Evolutionary conservation across 2,797 vertebrate species (phyloP).

Genomic region (Galagoides demidoff): DNA sequence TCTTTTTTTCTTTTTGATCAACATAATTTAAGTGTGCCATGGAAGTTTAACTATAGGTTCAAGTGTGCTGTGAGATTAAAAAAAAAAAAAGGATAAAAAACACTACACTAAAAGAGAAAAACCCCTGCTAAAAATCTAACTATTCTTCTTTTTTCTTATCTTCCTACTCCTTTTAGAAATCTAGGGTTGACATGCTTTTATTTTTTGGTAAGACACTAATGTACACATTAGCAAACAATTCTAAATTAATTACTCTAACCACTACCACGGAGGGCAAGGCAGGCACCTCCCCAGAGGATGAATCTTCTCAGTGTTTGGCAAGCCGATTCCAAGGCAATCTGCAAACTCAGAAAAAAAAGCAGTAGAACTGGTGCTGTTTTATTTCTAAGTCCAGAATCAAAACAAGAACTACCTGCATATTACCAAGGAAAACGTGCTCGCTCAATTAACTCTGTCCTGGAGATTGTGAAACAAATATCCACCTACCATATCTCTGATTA

Average conservation of each 20-base stretch:
- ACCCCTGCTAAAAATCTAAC: slow-evolving; percentile 1
- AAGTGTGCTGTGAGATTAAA: no score
- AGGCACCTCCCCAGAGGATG: slow-evolving; percentile 50
- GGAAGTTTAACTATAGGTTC: no score
- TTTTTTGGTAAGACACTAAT: background rate
- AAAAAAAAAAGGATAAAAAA: background rate
- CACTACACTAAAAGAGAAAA: slow-evolving; percentile 52
- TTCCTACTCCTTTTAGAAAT: background rate
- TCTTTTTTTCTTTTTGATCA: no score
- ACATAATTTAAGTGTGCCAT: no score
- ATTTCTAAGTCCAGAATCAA: slow-evolving; percentile 65
- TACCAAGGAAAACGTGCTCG: slow-evolving; percentile 51
- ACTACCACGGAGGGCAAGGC: background rate
- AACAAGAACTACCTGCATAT: slow-evolving; percentile 10
- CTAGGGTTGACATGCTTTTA: background rate
- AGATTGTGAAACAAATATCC: slow-evolving; percentile 32
- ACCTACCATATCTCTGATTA: slow-evolving; percentile 51
- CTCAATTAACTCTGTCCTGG: background rate
- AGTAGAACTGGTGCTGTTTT: slow-evolving; percentile 18
- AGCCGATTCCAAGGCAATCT: slow-evolving; percentile 33
- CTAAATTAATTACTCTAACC: slow-evolving; percentile 55
- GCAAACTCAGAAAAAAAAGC: slow-evolving; percentile 24
- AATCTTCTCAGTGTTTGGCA: slow-evolving; percentile 63
- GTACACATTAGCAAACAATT: slow-evolving; percentile 54
- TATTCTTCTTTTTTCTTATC: background rate